phyloP scores from a whole-genome alignment of 1,140 invertebrate species.

The Monomorium pharaonis region DNA sequence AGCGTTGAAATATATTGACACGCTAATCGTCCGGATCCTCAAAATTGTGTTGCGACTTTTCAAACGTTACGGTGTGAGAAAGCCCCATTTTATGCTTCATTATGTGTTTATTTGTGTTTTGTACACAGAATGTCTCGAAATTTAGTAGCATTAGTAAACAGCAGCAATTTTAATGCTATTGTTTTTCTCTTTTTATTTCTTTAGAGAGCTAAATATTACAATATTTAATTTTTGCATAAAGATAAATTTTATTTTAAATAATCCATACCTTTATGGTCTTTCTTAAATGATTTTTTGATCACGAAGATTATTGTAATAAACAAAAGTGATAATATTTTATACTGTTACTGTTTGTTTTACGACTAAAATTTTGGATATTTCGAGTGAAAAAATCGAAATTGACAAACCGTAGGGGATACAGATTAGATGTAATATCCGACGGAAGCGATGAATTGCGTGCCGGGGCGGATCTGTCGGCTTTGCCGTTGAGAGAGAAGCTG shows the following conservation, averaged over 20 bases:
- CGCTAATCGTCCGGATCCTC: slow-evolving; percentile 11
- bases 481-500: background rate
- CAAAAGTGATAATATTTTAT: background rate
- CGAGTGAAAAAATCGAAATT: background rate
- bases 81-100: background rate
- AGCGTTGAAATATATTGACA: slow-evolving; percentile 41
- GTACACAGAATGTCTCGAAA: background rate
- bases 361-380: background rate
- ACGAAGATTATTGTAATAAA: background rate
- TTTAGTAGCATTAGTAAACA: background rate
- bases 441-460: slow-evolving; percentile 60
- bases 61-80: slow-evolving; percentile 35
- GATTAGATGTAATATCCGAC: slow-evolving; percentile 51
- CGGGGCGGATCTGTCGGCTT: slow-evolving; percentile 40
- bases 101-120: background rate
- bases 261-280: background rate
- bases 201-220: no score
- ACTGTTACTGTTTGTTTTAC: background rate
- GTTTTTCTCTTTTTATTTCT: background rate
- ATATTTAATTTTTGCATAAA: background rate
- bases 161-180: background rate
- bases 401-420: background rate
- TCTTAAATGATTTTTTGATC: background rate
- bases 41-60: slow-evolving; percentile 2
- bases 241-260: background rate